Evolutionary conservation across 2,113 vertebrate species (phyloP).

Genomic region (Cryptomyrus ogoouensis): DNA sequence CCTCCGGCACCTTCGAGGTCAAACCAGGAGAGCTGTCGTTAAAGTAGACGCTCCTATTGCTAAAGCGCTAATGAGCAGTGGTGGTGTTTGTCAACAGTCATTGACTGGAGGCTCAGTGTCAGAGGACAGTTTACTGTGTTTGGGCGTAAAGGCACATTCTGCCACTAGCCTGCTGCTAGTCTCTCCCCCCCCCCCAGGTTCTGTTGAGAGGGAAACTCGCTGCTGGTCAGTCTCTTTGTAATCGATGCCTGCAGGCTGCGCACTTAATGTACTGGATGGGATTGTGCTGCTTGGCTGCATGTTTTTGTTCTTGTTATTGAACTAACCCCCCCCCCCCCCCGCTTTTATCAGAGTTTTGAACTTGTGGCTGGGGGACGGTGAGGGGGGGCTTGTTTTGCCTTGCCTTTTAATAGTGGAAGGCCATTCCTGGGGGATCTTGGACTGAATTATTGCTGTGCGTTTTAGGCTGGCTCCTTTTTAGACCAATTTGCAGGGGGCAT

Average conservation of each 20-base stretch:
- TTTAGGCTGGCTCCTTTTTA: neutral
- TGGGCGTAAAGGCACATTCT: neutral
- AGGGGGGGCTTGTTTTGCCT: neutral
- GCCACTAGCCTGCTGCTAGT: neutral
- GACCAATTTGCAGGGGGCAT: neutral
- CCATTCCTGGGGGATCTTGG: neutral
- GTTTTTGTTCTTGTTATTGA: neutral
- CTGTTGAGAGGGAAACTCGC: neutral
- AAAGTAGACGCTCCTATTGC: neutral
- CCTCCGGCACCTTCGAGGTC: neutral
- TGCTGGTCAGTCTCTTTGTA: neutral
- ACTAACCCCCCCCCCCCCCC: neutral
- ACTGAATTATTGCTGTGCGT: neutral
- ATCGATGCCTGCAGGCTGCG: neutral
- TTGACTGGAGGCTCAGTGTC: neutral
- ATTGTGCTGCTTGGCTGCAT: neutral
- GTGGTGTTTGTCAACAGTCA: neutral
- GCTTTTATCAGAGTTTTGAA: neutral
- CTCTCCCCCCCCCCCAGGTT: neutral
- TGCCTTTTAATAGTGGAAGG: neutral
- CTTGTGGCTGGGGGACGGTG: neutral
- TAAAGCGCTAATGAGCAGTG: neutral
- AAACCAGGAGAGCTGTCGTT: neutral
- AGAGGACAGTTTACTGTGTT: neutral
- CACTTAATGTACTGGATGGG: neutral